Base-by-base conservation (phyloP, 2,888 invertebrate species). In the Amiota mariae region DNA sequence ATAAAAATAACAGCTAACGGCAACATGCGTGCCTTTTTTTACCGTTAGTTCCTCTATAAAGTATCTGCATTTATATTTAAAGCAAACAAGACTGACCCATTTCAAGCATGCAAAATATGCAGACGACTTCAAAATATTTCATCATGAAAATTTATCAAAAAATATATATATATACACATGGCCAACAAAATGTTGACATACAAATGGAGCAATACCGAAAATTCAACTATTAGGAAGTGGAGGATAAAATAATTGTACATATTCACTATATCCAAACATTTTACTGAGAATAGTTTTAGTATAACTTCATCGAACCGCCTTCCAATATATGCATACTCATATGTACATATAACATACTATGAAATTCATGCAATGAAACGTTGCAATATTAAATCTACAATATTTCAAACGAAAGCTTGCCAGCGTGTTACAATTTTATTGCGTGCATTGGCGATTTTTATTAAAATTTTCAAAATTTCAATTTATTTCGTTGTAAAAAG, bases 381-480 rank as follows among this genome's bases (percentile, higher is more conserved):
- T 10, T 76, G 68, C 78, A 78, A 81, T 81, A 48, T 48, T 49
- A 54, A 20, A 68, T 79, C 75, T 75, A 76, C 24, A 49, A 68
- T 54, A 68, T 68, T 59, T 59, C 20, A 11, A 59, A 10, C 59
- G 18, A 36, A 36, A 4, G 36, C 36, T 59, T 18, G 51, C 20
- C 51, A 13, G 63, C 24, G 36, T 36, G 36, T 54, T 54, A 11
- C 47, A 54, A 68, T 68, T 68, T 51, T 68, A 51, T 68, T 51
- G 24, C 67, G 12, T 51, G 51, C 67, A 48, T 68, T 66, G 67
- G 24, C n/a, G 11, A 24, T 68, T 68, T 48, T 54, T 68, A 51
- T 68, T 68, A 67, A 66, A 66, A 66, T 48, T 66, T 46, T 24
- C 46, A 63, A 63, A 8, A 54, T 63, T 13, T 63, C 63, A 63